Evolutionary conservation across 92 coral and sea anemone species (phyloP).

Genomic region (Zoanthus solanderi): DNA sequence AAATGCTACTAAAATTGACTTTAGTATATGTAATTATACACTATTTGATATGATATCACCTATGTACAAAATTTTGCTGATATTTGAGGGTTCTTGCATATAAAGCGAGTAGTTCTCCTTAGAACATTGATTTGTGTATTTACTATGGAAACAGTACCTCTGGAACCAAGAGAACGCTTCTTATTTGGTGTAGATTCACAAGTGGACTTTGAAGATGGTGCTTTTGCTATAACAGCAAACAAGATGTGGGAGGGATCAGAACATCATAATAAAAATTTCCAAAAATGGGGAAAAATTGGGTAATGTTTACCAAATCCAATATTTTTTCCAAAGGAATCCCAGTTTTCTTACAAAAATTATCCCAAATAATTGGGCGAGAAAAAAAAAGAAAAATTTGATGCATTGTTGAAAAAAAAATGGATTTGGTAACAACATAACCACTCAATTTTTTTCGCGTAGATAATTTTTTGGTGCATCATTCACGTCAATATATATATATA

Average conservation of each 20-base stretch:
- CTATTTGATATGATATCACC: background rate
- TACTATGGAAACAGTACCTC: background rate
- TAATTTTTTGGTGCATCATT: background rate
- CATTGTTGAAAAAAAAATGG: background rate
- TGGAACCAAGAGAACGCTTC: constrained; percentile 1
- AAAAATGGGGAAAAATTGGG: constrained; percentile 1
- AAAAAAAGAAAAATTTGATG: background rate
- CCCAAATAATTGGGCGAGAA: background rate
- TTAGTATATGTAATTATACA: background rate
- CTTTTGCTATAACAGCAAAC: background rate
- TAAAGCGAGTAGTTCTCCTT: background rate
- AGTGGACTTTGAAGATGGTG: background rate
- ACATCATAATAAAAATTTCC: background rate
- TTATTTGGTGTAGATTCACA: constrained; percentile 3
- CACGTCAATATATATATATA: background rate
- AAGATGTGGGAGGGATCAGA: background rate
- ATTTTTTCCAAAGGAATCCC: background rate
- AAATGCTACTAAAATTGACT: background rate
- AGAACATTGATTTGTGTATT: background rate
- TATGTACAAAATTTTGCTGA: background rate
- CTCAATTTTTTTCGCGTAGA: background rate
- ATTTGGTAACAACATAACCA: background rate
- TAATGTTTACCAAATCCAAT: background rate
- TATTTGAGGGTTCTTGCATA: background rate
- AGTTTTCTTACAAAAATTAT: too few species aligned